Evolutionary conservation across 1,140 invertebrate species (phyloP), one percentile per base, ranked within the genome.

Genomic region (Heliconius nattereri): DNA sequence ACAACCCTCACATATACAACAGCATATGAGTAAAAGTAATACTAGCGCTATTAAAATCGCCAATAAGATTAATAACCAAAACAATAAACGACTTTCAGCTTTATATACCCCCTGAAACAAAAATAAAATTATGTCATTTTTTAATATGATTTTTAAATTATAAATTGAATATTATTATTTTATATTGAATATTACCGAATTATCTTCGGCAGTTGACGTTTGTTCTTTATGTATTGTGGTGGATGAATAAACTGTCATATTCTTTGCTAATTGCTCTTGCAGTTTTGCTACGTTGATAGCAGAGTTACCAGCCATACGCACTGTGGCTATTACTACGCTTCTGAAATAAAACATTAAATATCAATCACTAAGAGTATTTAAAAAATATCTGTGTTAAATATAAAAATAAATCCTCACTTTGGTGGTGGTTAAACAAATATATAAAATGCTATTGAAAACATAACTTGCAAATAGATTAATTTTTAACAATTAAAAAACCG

Each of bases 1-100:
- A 93, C 98, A 98, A 82, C 96, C 96, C 83, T 97, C 96, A 88
- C 97, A 98, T 76, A 97, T 96, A 86, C 97, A 98, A 90, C 97
- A 98, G 32, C 97, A 95, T 74, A 98, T 96, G 52, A 98, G 90
- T 40, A 96, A 95, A 57, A 97, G 90, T 52, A 97, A 95, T n/a
- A 96, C 96, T 23, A 97, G 78, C 0, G 97, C 95, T 71, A 98
- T 95, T 49, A 98, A 87, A 13, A 98, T 93, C 66, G 97, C 96
- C 75, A 98, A 89, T 19, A 98, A 89, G 75, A 98, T 96, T 29
- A 98, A 91, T 23, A 98, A 84, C 97, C 97, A 98, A 82, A 97
- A 96, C 1, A 98, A 91, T 40, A 97, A 90, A 80, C 96, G 95
- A 85, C 96, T 97, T 90, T 97, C 96, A 40, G 96, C 96, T 94